Conservation (phyloP, 2,888 invertebrate genomes). For the Eledona agricola region DNA sequence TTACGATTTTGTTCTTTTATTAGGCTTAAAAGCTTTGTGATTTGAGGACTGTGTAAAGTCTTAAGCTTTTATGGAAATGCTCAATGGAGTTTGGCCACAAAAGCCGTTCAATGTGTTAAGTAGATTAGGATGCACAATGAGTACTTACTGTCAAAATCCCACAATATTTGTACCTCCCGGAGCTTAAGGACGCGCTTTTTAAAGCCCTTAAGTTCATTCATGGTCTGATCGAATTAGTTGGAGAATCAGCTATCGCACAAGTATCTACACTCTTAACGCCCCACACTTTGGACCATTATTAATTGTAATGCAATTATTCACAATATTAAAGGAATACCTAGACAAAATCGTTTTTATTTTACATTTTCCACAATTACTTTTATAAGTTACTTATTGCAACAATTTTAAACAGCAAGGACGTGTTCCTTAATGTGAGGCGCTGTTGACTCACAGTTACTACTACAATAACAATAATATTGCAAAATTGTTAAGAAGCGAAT, state of each 20-base stretch:
- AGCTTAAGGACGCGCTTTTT: conserved; percentile 36
- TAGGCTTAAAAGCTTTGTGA: conserved; percentile 16
- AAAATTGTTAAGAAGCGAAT: too few species aligned
- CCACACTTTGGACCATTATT: neutral
- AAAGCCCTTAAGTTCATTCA: conserved; percentile 36
- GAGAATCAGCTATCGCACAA: conserved; percentile 7
- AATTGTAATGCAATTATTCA: neutral
- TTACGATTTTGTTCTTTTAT: conserved; percentile 25
- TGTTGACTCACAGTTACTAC: too few species aligned
- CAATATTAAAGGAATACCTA: too few species aligned
- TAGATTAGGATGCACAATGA: conserved; percentile 41
- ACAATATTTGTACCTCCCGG: conserved; percentile 44
- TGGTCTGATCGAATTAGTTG: conserved; percentile 35
- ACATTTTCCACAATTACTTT: neutral
- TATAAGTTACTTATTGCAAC: too few species aligned
- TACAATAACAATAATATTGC: too few species aligned
- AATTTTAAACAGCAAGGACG: too few species aligned
- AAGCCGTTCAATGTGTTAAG: conserved; percentile 41
- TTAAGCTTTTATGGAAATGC: conserved; percentile 34
- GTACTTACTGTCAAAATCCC: conserved; percentile 38
- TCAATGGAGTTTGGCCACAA: conserved; percentile 37
- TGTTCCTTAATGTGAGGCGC: too few species aligned
- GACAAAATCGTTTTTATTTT: too few species aligned
- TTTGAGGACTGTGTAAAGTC: conserved; percentile 19
- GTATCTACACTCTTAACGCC: neutral